phyloP scores from a whole-genome alignment of 2,888 invertebrate species.

The Gnatocerus cornutus region DNA sequence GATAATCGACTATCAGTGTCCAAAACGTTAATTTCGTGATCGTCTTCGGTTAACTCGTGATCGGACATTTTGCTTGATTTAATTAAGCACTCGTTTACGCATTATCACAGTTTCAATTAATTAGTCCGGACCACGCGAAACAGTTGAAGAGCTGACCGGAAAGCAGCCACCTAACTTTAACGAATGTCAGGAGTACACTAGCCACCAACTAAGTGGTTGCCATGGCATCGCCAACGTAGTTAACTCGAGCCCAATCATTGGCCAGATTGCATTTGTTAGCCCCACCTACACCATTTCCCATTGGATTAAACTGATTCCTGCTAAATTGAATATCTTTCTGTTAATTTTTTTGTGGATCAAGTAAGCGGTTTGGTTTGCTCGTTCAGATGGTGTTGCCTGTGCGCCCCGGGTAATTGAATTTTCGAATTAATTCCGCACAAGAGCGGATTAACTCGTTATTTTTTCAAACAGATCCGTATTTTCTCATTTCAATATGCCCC shows the following conservation, averaged over 20 bases:
- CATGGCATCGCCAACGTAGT: constrained; percentile 69
- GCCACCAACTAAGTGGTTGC: constrained; percentile 67
- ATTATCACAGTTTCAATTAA: constrained; percentile 12
- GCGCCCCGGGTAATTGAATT: constrained; percentile 47
- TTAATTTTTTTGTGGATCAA: constrained; percentile 68
- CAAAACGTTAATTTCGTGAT: constrained; percentile 80
- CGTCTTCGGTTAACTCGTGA: constrained; percentile 74
- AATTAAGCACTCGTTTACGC: constrained; percentile 18
- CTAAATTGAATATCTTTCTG: constrained; percentile 72
- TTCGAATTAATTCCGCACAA: constrained; percentile 48
- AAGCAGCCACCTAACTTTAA: constrained; percentile 56
- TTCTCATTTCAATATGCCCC: constrained; percentile 1
- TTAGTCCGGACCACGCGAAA: constrained; percentile 41
- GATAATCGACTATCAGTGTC: constrained; percentile 78
- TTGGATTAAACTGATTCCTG: constrained; percentile 72
- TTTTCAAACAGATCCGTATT: constrained; percentile 27
- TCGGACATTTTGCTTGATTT: constrained; percentile 65
- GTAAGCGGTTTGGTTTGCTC: constrained; percentile 61
- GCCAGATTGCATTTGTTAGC: constrained; percentile 66
- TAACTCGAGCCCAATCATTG: constrained; percentile 67
- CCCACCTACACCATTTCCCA: constrained; percentile 69
- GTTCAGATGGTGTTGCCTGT: constrained; percentile 50
- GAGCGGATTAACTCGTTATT: constrained; percentile 48
- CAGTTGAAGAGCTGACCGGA: constrained; percentile 36
- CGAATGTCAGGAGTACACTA: constrained; percentile 65